Evolutionary conservation across 2,888 invertebrate species (phyloP).

Genomic region (Drosophila tripunctata): DNA sequence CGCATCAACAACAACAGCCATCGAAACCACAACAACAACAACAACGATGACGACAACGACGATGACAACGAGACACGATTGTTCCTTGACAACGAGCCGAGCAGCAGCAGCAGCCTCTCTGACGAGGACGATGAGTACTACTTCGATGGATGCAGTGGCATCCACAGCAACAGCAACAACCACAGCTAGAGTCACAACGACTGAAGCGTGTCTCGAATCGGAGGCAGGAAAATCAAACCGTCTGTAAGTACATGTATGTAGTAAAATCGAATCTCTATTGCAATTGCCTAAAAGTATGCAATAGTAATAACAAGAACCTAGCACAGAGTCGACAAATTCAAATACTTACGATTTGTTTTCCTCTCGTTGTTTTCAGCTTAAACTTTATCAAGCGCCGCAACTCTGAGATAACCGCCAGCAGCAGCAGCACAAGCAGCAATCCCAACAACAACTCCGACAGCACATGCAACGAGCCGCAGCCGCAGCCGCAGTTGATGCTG

Average conservation of each 20-base stretch:
- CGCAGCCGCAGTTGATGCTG: constrained; percentile 73
- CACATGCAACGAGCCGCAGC: constrained; percentile 84
- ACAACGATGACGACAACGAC: constrained; percentile 43
- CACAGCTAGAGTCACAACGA: constrained; percentile 52
- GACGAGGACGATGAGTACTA: constrained; percentile 84
- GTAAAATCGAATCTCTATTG: no score
- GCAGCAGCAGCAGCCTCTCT: constrained; percentile 70
- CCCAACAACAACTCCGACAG: constrained; percentile 82
- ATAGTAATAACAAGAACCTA: no score
- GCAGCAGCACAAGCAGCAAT: constrained; percentile 72
- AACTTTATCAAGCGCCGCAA: constrained; percentile 84
- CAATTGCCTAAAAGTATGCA: no score
- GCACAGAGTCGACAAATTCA: background rate
- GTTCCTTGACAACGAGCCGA: constrained; percentile 64
- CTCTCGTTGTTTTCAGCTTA: constrained; percentile 68
- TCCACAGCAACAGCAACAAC: constrained; percentile 57
- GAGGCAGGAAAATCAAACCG: constrained; percentile 84
- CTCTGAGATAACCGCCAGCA: constrained; percentile 81
- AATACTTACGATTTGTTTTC: background rate
- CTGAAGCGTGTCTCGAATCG: constrained; percentile 62
- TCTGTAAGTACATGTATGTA: constrained; percentile 80
- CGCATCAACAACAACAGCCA: constrained; percentile 41
- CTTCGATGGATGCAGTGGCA: constrained; percentile 83
- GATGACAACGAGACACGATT: constrained; percentile 56
- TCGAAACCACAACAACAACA: constrained; percentile 54